These are phyloP conservation scores for Aurelia sp. DNA, from an alignment of 30 jellyfish, hydroid and myxozoan species.

Conservation along the genomic window DNA sequence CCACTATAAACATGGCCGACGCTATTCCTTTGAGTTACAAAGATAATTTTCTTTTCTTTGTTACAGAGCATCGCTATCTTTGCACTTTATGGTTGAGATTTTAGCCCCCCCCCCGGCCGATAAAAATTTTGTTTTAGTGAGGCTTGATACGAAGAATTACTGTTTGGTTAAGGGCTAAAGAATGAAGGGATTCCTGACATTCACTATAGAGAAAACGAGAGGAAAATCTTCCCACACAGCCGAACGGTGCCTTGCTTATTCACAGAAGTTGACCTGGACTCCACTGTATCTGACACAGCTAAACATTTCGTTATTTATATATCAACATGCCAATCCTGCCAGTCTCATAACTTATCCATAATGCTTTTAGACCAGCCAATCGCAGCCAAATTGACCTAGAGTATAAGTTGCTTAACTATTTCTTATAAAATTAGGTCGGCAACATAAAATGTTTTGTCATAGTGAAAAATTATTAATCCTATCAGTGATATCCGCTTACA, in stretches of 20 bases:
- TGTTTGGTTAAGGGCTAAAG: background rate
- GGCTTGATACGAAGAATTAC: background rate
- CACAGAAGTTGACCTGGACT: background rate
- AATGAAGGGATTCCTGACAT: background rate
- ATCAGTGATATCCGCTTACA: conserved; percentile 28
- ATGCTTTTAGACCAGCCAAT: too few relatives aligned
- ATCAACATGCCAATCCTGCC: background rate
- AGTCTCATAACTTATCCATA: background rate
- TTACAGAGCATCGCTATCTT: too few relatives aligned
- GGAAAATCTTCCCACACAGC: conserved; percentile 4
- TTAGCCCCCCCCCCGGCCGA: too few relatives aligned
- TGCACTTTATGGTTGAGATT: too few relatives aligned
- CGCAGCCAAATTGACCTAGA: too few relatives aligned
- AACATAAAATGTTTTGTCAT: conserved; percentile 13
- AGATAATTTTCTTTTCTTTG: too few relatives aligned
- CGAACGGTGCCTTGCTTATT: background rate
- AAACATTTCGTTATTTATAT: background rate
- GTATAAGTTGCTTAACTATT: background rate
- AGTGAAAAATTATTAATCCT: background rate
- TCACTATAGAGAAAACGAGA: background rate
- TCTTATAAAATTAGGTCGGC: background rate
- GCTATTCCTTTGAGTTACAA: too few relatives aligned
- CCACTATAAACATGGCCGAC: too few relatives aligned
- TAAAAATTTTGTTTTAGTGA: background rate
- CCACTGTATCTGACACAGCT: background rate